Evolutionary conservation across 2,888 invertebrate species (phyloP).

Genomic region (Globia sparganii): DNA sequence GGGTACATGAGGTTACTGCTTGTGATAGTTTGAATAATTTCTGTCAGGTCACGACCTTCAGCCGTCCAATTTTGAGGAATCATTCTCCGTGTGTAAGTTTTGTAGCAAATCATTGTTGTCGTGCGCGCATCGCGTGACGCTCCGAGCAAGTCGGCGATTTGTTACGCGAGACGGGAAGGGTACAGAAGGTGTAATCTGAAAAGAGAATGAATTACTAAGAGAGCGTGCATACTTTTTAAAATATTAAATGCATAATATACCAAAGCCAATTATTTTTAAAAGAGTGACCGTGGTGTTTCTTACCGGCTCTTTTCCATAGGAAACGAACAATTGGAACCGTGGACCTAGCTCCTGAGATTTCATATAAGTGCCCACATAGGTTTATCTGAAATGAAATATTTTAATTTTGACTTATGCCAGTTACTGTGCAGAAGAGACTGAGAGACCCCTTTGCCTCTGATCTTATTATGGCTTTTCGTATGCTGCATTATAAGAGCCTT

Average conservation of each 20-base stretch:
- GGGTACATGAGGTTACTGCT: neutral
- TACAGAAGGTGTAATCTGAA: constrained; percentile 33
- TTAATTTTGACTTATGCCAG: too few relatives aligned
- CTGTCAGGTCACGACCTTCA: constrained; percentile 35
- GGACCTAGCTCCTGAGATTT: too few relatives aligned
- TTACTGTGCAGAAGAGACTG: neutral
- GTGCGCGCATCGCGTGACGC: constrained; percentile 54
- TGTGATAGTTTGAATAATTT: constrained; percentile 19
- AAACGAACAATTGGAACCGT: too few relatives aligned
- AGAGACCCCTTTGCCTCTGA: neutral
- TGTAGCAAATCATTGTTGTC: constrained; percentile 45
- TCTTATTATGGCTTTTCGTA: neutral
- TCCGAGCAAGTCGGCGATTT: constrained; percentile 30
- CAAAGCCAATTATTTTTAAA: too few relatives aligned
- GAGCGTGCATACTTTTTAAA: neutral
- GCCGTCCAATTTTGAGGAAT: constrained; percentile 16
- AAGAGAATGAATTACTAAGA: too few relatives aligned
- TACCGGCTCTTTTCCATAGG: too few relatives aligned
- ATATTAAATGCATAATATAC: too few relatives aligned
- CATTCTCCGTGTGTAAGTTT: constrained; percentile 37
- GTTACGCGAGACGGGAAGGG: neutral
- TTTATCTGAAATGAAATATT: too few relatives aligned
- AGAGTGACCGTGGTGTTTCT: too few relatives aligned
- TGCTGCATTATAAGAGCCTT: neutral
- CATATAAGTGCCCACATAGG: too few relatives aligned